phyloP scores from a whole-genome alignment of 2,113 vertebrate species.

The Raja brachyura region DNA sequence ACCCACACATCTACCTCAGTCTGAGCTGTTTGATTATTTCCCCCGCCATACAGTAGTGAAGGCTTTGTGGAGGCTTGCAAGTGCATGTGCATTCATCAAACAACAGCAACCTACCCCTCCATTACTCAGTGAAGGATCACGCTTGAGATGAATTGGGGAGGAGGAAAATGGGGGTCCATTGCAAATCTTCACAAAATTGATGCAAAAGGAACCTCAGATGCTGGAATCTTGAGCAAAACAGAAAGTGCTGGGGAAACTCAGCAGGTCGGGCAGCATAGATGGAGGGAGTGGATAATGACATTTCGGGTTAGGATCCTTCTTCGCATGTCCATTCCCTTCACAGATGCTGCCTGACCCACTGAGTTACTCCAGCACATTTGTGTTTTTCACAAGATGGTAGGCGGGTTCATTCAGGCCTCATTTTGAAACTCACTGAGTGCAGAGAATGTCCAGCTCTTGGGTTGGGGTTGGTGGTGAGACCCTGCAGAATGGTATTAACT shows the following conservation, averaged over 20 bases:
- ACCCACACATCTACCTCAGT: background rate
- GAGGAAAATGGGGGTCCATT: background rate
- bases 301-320: too few relatives aligned
- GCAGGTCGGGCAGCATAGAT: too few relatives aligned
- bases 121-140: background rate
- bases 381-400: background rate
- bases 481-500: background rate
- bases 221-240: too few relatives aligned
- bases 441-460: fast-evolving
- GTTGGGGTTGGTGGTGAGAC: background rate
- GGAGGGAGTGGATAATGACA: too few relatives aligned
- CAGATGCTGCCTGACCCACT: too few relatives aligned
- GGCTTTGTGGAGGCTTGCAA: background rate
- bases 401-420: background rate
- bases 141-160: background rate
- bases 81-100: background rate
- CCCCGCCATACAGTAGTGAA: background rate
- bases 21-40: background rate
- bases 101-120: background rate
- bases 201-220: background rate
- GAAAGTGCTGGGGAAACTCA: too few relatives aligned
- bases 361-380: too few relatives aligned
- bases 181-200: background rate
- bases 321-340: too few relatives aligned
- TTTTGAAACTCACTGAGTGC: background rate